Evolutionary conservation across 2,797 vertebrate species (phyloP).

Genomic region (Anabas testudineus): DNA sequence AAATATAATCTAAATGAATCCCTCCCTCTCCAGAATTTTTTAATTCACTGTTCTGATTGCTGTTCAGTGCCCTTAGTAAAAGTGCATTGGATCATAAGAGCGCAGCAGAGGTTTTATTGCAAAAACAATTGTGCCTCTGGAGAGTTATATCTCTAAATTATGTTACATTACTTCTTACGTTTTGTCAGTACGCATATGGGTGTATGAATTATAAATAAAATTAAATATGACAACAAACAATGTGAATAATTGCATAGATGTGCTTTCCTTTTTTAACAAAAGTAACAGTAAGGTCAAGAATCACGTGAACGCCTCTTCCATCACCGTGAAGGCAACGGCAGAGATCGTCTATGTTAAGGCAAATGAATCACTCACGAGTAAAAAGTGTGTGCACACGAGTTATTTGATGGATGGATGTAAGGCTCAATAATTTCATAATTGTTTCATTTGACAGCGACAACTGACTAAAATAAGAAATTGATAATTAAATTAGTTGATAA

Average conservation of each 20-base stretch:
- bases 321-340: conserved; percentile 21
- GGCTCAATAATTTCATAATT: too few relatives aligned
- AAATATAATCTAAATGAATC: accelerated
- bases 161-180: too few relatives aligned
- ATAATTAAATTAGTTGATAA: too few relatives aligned
- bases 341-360: conserved; percentile 52
- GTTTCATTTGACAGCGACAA: too few relatives aligned
- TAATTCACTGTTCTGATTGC: neutral
- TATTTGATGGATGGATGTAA: too few relatives aligned
- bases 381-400: neutral
- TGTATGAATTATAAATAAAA: neutral
- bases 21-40: neutral
- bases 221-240: accelerated
- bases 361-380: neutral
- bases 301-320: conserved; percentile 48
- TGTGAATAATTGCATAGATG: neutral
- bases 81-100: neutral
- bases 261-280: neutral
- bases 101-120: neutral
- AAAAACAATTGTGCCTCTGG: neutral
- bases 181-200: neutral
- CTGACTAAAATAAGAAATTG: too few relatives aligned
- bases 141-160: neutral
- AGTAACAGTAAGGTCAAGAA: neutral
- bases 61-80: neutral